Base-by-base conservation (phyloP, 1,140 invertebrate genomes). In the Eufriesea mexicana region DNA sequence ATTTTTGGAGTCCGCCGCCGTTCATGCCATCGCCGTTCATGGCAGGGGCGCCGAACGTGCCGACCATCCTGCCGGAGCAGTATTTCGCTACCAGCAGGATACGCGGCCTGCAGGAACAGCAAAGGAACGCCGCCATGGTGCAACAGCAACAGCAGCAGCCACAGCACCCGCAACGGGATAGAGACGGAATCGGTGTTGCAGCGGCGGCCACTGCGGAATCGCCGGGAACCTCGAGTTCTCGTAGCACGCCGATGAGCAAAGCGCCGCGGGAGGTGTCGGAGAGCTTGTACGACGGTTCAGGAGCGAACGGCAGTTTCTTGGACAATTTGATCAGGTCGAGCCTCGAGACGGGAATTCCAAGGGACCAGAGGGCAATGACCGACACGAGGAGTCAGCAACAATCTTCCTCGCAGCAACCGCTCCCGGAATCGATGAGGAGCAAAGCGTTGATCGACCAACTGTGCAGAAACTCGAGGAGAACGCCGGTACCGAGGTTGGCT, bases 41-140 rank as follows among this genome's bases (percentile, higher is more conserved):
- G 66, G 79, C 87, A 2, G 93, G 91, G 9, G 92, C 91, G 16
- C 90, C 94, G 35, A 93, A 95, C 84, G 95, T 95, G 76, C 93
- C 95, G 35, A 91, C 95, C 45, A 94, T 95, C 73, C 94, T 96
- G 57, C 95, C 95, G 20, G 96, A 96, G 59, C 95, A 96, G 64
- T 96, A 97, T 87, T 97, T 97, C 91, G 97, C 97, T 2, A 96
- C 97, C 18, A 97, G 97, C 86, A 97, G 97, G 95, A 97, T 97
- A 94, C 96, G 97, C 67, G 96, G 96, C 47, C 93, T 97, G 67
- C 96, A 97, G 84, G 97, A 97, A 87, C 97, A 97, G 74, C 95
- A 92, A 83, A 92, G 91, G 82, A 93, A 91, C 86, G 90, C 91
- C 47, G 94, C 91, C 61, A 91, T 86, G 51, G 73, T 71, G 57